These are phyloP conservation scores for Eumaeus atala DNA, from an alignment of 1,140 invertebrate species.

Conservation along the genomic window DNA sequence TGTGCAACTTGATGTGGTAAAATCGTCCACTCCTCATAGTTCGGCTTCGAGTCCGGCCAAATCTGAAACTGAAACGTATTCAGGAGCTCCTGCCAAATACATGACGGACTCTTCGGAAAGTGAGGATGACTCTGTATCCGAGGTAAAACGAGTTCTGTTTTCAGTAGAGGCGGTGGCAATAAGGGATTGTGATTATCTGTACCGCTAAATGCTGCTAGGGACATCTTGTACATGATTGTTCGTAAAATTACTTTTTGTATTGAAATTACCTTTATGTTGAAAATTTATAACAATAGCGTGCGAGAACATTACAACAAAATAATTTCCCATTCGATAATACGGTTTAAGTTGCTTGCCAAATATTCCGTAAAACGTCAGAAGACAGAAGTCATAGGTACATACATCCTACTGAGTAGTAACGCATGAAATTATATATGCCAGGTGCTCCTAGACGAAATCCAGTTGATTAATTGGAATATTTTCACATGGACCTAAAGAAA, in stretches of 20 bases:
- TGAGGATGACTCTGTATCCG: conserved; percentile 93
- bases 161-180: conserved; percentile 70
- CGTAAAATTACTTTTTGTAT: conserved; percentile 49
- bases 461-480: conserved; percentile 60
- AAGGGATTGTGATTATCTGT: conserved; percentile 71
- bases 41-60: conserved; percentile 79
- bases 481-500: conserved; percentile 40
- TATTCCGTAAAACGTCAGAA: conserved; percentile 74
- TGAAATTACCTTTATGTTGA: conserved; percentile 33
- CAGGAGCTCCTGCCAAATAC: conserved; percentile 84
- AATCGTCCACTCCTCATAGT: conserved; percentile 74
- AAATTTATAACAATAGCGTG: conserved; percentile 35
- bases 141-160: conserved; percentile 82
- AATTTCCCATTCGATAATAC: conserved; percentile 53
- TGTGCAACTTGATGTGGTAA: conserved; percentile 75
- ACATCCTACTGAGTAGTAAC: conserved; percentile 70
- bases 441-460: conserved; percentile 52
- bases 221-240: conserved; percentile 69
- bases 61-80: conserved; percentile 86
- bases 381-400: conserved; percentile 62
- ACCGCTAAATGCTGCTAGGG: conserved; percentile 72
- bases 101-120: conserved; percentile 93
- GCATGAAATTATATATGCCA: conserved; percentile 70
- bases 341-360: conserved; percentile 69
- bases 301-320: conserved; percentile 45